Evolutionary conservation across 2,797 vertebrate genomes (phyloP), one percentile per base, ranked within the genome.

Genomic region (Aplochiton taeniatus): DNA sequence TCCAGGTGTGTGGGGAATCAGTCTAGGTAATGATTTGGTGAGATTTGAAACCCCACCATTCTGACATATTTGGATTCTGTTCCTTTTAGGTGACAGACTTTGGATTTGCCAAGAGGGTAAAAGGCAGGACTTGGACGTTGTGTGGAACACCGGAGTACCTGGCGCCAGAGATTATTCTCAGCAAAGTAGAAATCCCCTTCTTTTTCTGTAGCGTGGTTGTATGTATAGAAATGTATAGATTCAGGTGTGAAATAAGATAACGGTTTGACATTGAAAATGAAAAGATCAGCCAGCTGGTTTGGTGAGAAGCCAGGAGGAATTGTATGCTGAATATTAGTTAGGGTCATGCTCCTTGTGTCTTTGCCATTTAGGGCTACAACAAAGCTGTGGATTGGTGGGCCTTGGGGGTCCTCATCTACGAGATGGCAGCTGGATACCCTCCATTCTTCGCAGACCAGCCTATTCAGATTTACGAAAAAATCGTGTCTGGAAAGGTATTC

Each of bases 351-450:
- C 8, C n/a, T 9, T 45, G 1, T 62, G 57, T 69, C 48, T 54
- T 41, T 55, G 0, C 63, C n/a, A 52, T 71, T 47, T 64, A 99
- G 97, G 97, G 97, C 86, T 99, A 99, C 89, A 99, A 99, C 92
- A 99, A 99, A 89, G 97, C 97, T 66, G 97, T 99, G 85, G 97
- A 99, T 77, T 98, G 97, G 97, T 99, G 97, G 97, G 97, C 97
- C 6, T 89, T 99, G 57, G 97, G 97, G 43, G 97, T 99, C 77
- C 93, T 99, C 84, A 97, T 99, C 82, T 99, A 99, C 87, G 97
- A 99, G 92, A 99, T 99, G 97, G 97, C 97, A 76, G 97, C 97
- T 84, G 97, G 97, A 65, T 99, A 99, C 74, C 97, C 97, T 59
- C 97, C 96, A 0, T 99, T 99, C 89, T 99, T 99, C 81, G 97